Base-by-base conservation (phyloP, 2,888 invertebrate genomes). In the Teleogryllus oceanicus region DNA sequence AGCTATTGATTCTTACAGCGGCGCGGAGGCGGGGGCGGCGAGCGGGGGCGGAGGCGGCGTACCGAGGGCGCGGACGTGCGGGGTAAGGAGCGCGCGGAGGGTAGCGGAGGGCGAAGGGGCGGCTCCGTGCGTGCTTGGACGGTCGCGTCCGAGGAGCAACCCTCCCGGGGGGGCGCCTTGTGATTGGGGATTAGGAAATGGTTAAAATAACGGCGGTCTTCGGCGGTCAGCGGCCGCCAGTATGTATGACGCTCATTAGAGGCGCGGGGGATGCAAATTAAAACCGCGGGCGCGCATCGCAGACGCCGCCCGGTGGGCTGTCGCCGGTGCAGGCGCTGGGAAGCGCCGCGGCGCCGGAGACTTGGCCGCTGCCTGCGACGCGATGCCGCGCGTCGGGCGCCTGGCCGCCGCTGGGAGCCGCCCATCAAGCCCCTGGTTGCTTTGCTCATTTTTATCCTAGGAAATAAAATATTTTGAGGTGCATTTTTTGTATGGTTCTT, bases 1-100 rank as follows among this genome's bases (percentile, higher is more conserved):
- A 62, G 62, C 62, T 62, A 62, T 62, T 62, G 62, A 62, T 62
- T 62, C 62, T 62, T 62, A 62, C 62, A 62, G 62, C 62, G 62
- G 62, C 62, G 62, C 62, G n/a, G 62, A 62, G 62, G 62, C 62
- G 62, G n/a, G 8, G 62, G 62, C n/a, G 62, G 16, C 16, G n/a
- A 1, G 62, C 16, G 62, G 62, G 62, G 16, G 62, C 16, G n/a
- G 62, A 18, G n/a, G 62, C 62, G 62, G 62, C 13, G 62, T 62
- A 62, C 62, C 62, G n/a, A 62, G 62, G 37, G 37, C 37, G 37
- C 37, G 37, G 37, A 37, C 37, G 37, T 37, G 37, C 37, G 37
- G 37, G 62, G 62, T 62, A 62, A 62, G 62, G n/a, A 62, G 62
- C 13, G 16, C 62, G 62, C 16, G n/a, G 62, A n/a, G 62, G 13